Percentiles rank a stretch among this genome's conserved stretches.
phyloP scores from a whole-genome alignment of 2,888 invertebrate genomes.

The Exephanes ischioxanthus region DNA sequence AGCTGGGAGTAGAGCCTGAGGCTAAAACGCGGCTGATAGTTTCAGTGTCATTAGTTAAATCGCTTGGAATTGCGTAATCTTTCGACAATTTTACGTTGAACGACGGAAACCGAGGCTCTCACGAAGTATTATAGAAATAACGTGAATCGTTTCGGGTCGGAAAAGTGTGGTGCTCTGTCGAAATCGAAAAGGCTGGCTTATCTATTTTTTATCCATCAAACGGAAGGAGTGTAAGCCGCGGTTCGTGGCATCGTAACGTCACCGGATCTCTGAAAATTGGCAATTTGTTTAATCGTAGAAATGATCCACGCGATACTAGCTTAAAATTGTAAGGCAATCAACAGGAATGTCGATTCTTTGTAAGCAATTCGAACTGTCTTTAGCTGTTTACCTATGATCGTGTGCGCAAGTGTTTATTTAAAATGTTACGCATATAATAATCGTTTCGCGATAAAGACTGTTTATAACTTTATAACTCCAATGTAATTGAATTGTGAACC shows the following conservation, averaged over 20 bases:
- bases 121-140: slow-evolving; percentile 11
- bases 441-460: no score
- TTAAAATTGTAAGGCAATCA: neutral
- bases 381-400: no score
- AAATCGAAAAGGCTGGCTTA: neutral
- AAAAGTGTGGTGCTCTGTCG: neutral
- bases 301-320: neutral
- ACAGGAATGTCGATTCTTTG: no score
- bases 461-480: no score
- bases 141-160: neutral
- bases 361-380: no score
- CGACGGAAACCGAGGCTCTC: neutral
- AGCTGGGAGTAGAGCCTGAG: neutral
- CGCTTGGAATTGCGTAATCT: neutral
- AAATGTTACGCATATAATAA: no score
- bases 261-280: neutral
- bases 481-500: neutral
- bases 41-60: slow-evolving; percentile 2
- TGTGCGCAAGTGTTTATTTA: no score
- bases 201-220: neutral
- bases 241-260: neutral
- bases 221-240: neutral
- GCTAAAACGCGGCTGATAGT: neutral
- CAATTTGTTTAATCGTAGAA: neutral
- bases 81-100: neutral